Percentiles rank a stretch among this genome's conserved stretches.
Conservation (phyloP, 2,888 invertebrate genomes). For the Carterocephalus palaemon region DNA sequence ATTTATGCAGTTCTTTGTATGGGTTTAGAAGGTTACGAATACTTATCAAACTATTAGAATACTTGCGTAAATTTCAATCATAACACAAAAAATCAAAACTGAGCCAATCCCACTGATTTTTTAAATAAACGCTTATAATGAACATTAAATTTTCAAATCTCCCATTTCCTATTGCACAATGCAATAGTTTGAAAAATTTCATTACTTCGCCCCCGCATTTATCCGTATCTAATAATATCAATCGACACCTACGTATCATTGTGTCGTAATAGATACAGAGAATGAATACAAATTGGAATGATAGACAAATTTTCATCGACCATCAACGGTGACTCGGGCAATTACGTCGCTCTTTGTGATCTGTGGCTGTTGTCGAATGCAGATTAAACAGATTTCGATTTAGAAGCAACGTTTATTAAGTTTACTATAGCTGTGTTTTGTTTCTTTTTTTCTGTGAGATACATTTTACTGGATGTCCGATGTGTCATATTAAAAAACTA, state of each 20-base stretch:
- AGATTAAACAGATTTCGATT: conserved; percentile 2
- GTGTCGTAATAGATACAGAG: conserved; percentile 38
- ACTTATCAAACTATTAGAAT: no score
- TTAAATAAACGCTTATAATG: background rate
- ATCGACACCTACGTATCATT: conserved; percentile 60
- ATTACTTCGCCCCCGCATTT: conserved; percentile 54
- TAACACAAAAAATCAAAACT: background rate
- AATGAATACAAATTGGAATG: conserved; percentile 37
- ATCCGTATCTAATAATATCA: conserved; percentile 49
- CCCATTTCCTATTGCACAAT: conserved; percentile 22
- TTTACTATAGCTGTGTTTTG: no score
- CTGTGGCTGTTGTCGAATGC: conserved; percentile 5
- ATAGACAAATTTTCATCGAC: conserved; percentile 27
- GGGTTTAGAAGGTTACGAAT: no score
- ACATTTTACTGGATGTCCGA: no score
- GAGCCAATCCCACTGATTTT: background rate
- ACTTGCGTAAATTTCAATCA: background rate
- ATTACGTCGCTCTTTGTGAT: conserved; percentile 23
- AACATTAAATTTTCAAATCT: conserved; percentile 10
- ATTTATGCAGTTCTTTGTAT: no score
- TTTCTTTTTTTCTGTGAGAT: no score
- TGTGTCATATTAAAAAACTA: no score
- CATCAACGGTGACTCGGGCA: conserved; percentile 18
- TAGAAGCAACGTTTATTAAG: conserved; percentile 1
- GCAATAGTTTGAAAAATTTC: conserved; percentile 42